Evolutionary conservation across 1,140 invertebrate species (phyloP), one percentile per base, ranked within the genome.

Genomic region (Sminthurinus signatus): DNA sequence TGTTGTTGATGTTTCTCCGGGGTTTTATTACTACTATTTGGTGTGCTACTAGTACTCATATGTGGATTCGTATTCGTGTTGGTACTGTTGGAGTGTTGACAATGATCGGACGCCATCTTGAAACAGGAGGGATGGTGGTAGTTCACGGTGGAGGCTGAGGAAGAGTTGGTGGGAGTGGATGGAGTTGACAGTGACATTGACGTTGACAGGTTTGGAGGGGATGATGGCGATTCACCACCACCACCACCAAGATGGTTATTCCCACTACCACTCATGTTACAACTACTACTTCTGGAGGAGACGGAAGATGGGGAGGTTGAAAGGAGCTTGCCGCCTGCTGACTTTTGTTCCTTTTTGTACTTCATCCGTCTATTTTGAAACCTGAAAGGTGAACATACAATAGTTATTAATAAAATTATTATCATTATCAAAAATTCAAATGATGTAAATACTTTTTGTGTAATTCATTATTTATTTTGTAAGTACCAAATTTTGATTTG

Each of bases 401-500:
- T n/a, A n/a, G n/a, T n/a, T n/a, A n/a, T n/a, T n/a, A n/a, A n/a
- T n/a, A n/a, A n/a, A n/a, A n/a, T n/a, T n/a, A n/a, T n/a, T n/a
- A n/a, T n/a, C n/a, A n/a, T n/a, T n/a, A n/a, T n/a, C n/a, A n/a
- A n/a, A n/a, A n/a, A 61, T 43, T 42, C 59, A 61, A 29, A 50
- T 61, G 10, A 42, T 21, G 10, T 12, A 50, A 50, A 21, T 19
- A n/a, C 39, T 42, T 42, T 42, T n/a, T n/a, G n/a, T 36, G 15
- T 36, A 5, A 5, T 36, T 36, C 5, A 36, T 36, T 8, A 36
- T 36, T 36, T 36, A 8, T 36, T 36, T 36, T 36, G 32, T 36
- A 36, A 5, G 65, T 85, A 93, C 91, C 90, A 95, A 51, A 93
- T 92, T 77, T 94, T 94, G 17, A 94, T 91, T 75, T 93, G 91